These are phyloP conservation scores for Teleogryllus oceanicus DNA, from an alignment of 2,888 invertebrate genomes.

Conservation along the genomic window DNA sequence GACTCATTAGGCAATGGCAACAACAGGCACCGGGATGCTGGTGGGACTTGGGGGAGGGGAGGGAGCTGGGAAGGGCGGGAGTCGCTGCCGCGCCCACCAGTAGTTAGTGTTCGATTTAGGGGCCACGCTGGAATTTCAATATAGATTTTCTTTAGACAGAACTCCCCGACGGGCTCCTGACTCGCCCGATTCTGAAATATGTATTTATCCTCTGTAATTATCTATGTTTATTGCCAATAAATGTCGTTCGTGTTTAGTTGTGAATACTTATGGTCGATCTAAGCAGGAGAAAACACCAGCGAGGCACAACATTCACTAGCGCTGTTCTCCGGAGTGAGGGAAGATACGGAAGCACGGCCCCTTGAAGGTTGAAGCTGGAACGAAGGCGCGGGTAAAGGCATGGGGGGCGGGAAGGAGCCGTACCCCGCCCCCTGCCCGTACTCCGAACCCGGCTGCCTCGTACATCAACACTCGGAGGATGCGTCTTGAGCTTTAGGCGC, in stretches of 20 bases:
- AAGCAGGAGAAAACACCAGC: not conserved
- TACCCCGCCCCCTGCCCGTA: no score
- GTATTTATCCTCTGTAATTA: constrained; percentile 18
- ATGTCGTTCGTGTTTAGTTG: constrained; percentile 9
- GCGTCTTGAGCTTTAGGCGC: no score
- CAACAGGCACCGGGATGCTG: no score
- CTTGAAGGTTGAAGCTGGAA: no score
- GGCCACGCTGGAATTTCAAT: not conserved
- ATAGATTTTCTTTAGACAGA: not conserved
- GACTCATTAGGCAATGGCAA: not conserved
- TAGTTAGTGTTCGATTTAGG: not conserved
- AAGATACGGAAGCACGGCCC: no score
- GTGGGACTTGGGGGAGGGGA: not conserved
- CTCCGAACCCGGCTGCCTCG: no score
- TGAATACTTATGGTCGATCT: not conserved
- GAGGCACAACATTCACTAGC: not conserved
- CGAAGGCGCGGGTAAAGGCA: no score
- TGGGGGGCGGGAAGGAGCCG: no score
- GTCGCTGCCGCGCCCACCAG: not conserved
- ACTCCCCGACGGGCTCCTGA: not conserved
- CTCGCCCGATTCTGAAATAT: constrained; percentile 5
- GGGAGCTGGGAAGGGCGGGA: not conserved
- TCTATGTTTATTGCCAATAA: constrained; percentile 1
- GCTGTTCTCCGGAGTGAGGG: no score
- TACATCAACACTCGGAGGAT: no score